Conservation (phyloP, 2,888 invertebrate genomes). For the Trypoxylon attenuatum region DNA sequence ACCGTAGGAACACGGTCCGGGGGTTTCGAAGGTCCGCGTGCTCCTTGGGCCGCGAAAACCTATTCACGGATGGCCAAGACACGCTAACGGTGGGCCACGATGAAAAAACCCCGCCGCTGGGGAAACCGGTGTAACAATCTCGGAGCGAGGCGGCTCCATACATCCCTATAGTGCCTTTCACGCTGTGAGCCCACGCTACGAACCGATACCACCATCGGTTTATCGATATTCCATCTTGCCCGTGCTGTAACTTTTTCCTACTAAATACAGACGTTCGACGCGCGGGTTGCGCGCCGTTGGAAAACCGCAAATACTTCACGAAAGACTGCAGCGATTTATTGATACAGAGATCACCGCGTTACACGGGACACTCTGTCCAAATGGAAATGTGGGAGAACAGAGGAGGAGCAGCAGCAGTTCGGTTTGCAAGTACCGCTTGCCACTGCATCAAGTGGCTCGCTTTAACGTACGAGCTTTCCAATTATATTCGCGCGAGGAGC, state of each 20-base stretch:
- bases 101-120: constrained; percentile 1
- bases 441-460: no score
- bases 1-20: constrained; percentile 18
- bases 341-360: constrained; percentile 2
- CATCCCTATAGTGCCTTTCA: not conserved
- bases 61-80: not conserved
- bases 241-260: not conserved
- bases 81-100: not conserved
- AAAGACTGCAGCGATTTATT: constrained; percentile 1
- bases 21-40: constrained; percentile 11
- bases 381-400: no score
- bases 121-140: constrained; percentile 4
- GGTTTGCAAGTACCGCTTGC: no score
- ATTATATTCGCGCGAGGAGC: constrained; percentile 1
- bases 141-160: not conserved
- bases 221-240: constrained; percentile 34
- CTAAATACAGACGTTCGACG: constrained; percentile 12
- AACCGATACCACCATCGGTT: constrained; percentile 21
- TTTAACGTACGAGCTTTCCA: constrained; percentile 16
- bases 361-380: not conserved
- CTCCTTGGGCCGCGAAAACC: constrained; percentile 11
- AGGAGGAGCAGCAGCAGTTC: no score
- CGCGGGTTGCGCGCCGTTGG: not conserved
- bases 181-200: not conserved
- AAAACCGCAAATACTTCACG: constrained; percentile 13